Evolutionary conservation across 1,140 invertebrate species (phyloP), one percentile per base, ranked within the genome.

Genomic region (Ladona fulva): DNA sequence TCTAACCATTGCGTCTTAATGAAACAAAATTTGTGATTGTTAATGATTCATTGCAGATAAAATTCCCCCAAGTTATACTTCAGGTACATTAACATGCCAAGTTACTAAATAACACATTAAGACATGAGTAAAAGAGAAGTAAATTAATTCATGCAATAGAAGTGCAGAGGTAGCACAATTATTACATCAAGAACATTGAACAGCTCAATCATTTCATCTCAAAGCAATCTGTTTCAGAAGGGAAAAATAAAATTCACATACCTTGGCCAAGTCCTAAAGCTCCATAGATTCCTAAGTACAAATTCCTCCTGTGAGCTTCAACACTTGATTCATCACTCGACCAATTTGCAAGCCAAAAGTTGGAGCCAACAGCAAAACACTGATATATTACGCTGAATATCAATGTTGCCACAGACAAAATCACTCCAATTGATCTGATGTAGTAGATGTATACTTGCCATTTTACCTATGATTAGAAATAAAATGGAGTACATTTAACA

Each of bases 271-370:
- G 73, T 42, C 86, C 87, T 24, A 87, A 81, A 19, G 78, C 83
- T 10, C 82, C 85, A 81, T 87, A 87, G 66, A 87, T 83, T 42
- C 83, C 84, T 12, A 87, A 78, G 77, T 87, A 84, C 74, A 82
- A 78, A 81, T 87, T 81, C 42, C 85, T 78, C 11, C 78, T 25
- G 66, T 25, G 19, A 37, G 77, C 82, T 79, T 83, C 79, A 11
- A 59, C 78, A 76, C n/a, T 66, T 66, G 52, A 6, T 22, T 66
- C 52, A 66, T 66, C 52, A 66, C 52, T 79, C 0, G 81, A 79
- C 81, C 81, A 82, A 12, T 44, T 25, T 0, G 80, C 80, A 0
- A 82, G 78, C 80, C 80, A 82, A 0, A 81, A 14, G 75, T 81
- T 81, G 42, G 80, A 77, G 0, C 78, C 78, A 24, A 82, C 78